Evolutionary conservation across 2,888 invertebrate species (phyloP).

Genomic region (Anthoptus insignis): DNA sequence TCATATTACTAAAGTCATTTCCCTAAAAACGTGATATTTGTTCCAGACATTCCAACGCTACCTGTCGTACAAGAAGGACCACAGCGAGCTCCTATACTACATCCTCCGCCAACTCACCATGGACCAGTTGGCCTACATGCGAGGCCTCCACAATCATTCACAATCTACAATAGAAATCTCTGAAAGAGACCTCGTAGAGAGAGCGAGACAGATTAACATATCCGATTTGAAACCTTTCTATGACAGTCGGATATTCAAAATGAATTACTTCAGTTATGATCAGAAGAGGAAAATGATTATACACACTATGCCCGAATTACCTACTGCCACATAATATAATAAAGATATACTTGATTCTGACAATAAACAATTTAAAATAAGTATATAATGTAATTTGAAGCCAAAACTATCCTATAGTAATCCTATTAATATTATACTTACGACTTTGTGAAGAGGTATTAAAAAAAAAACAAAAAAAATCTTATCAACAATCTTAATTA

Average conservation of each 20-base stretch:
- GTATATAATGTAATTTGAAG: too few relatives aligned
- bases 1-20: too few relatives aligned
- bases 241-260: constrained; percentile 95
- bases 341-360: not conserved
- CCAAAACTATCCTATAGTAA: too few relatives aligned
- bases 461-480: too few relatives aligned
- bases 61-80: constrained; percentile 97
- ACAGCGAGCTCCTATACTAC: constrained; percentile 98
- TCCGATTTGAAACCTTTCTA: constrained; percentile 96
- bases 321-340: constrained; percentile 55
- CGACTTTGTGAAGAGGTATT: too few relatives aligned
- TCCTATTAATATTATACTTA: too few relatives aligned
- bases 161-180: constrained; percentile 93
- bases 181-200: constrained; percentile 88
- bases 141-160: constrained; percentile 89
- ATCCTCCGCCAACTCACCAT: constrained; percentile 97
- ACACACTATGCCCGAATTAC: constrained; percentile 91
- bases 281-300: constrained; percentile 94
- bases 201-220: constrained; percentile 97
- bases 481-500: too few relatives aligned
- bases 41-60: constrained; percentile 97
- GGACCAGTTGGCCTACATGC: constrained; percentile 96
- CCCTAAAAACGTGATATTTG: not conserved
- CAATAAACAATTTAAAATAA: too few relatives aligned
- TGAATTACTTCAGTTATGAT: constrained; percentile 96